phyloP scores from a whole-genome alignment of 2,797 vertebrate species.

The Buceros bicornis region DNA sequence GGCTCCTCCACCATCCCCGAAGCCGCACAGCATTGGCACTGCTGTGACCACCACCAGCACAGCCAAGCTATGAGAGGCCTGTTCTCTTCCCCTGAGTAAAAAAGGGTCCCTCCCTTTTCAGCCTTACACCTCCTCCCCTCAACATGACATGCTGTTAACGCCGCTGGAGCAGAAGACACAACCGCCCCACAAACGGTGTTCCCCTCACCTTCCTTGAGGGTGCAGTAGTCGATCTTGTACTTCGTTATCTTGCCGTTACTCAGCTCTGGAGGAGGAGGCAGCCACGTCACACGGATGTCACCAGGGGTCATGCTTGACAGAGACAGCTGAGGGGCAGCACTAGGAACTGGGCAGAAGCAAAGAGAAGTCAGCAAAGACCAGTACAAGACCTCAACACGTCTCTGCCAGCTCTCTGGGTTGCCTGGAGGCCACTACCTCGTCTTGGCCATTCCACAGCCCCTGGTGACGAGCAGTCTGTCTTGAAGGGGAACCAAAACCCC shows the following conservation, averaged over 20 bases:
- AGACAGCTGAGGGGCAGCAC: slow-evolving; percentile 90
- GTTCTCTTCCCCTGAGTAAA: not conserved
- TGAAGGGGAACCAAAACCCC: not conserved
- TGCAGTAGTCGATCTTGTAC: slow-evolving; percentile 93
- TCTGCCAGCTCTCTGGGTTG: not conserved
- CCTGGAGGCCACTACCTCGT: not conserved
- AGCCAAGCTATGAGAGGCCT: not conserved
- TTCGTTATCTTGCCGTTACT: slow-evolving; percentile 90
- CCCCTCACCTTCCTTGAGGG: slow-evolving; percentile 88
- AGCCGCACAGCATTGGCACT: not conserved
- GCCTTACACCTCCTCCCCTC: not conserved
- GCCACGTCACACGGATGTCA: slow-evolving; percentile 92
- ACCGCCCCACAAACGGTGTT: rapidly evolving
- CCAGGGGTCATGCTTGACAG: slow-evolving; percentile 90
- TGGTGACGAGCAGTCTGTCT: not conserved
- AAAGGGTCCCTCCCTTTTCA: not conserved
- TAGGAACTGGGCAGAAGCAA: slow-evolving; percentile 86
- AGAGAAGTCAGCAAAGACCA: not conserved
- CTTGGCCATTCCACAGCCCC: not conserved
- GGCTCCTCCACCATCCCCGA: not conserved
- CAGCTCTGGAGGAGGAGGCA: slow-evolving; percentile 87
- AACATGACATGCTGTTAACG: not conserved
- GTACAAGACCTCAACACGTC: not conserved
- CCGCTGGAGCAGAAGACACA: not conserved
- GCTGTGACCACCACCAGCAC: not conserved